These are phyloP conservation scores for Frankliniella fusca DNA, from an alignment of 2,888 invertebrate genomes.

Conservation along the genomic window DNA sequence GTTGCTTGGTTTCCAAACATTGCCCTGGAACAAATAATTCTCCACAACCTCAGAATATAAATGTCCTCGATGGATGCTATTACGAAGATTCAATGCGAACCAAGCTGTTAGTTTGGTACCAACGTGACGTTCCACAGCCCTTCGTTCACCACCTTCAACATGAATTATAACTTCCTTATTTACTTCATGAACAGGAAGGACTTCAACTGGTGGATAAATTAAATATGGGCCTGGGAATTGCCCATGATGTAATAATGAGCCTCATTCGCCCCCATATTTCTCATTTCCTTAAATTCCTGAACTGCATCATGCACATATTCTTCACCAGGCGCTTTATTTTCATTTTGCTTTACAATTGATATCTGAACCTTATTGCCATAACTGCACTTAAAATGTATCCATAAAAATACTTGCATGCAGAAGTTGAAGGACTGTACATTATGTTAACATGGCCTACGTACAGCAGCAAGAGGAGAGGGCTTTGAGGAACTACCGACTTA, in stretches of 20 bases:
- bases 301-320: not conserved
- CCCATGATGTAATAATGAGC: not conserved
- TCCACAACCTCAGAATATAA: not conserved
- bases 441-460: not conserved
- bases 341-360: not conserved
- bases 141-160: not conserved
- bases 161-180: not conserved
- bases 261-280: not conserved
- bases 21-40: not conserved
- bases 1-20: not conserved
- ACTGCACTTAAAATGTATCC: not conserved
- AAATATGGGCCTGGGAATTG: accelerated
- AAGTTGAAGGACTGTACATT: too few species aligned
- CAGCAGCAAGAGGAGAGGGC: not conserved
- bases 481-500: not conserved
- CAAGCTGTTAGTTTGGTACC: not conserved
- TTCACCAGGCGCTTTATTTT: not conserved
- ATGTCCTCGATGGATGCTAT: not conserved
- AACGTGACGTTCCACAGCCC: not conserved
- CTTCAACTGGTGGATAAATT: not conserved
- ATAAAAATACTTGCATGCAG: not conserved
- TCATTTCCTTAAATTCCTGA: not conserved
- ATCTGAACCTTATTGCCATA: not conserved
- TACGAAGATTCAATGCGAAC: not conserved
- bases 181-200: not conserved